phyloP scores from a whole-genome alignment of 2,888 invertebrate genomes.

The Orthonevra nobilis region DNA sequence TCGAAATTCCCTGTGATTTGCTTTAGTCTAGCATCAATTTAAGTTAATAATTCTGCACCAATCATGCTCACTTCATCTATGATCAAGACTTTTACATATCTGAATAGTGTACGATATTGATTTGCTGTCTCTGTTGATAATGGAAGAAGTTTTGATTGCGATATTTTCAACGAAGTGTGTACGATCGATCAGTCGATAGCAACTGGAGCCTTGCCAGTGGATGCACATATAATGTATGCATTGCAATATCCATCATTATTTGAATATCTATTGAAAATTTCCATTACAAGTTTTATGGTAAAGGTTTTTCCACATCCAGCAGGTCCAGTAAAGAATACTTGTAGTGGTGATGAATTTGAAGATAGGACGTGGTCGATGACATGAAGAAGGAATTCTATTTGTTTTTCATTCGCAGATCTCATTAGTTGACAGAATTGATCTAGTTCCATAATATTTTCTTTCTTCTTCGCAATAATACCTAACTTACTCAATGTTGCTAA shows the following conservation, averaged over 20 bases:
- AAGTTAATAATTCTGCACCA: slow-evolving; percentile 72
- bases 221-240: slow-evolving; percentile 77
- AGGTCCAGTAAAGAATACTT: slow-evolving; percentile 74
- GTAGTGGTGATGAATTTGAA: slow-evolving; percentile 48
- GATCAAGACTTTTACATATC: slow-evolving; percentile 72
- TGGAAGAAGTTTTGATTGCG: no score
- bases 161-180: slow-evolving; percentile 74
- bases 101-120: no score
- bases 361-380: slow-evolving; percentile 60
- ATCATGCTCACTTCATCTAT: slow-evolving; percentile 77
- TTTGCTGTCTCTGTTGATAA: no score
- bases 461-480: slow-evolving; percentile 72
- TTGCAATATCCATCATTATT: slow-evolving; percentile 76
- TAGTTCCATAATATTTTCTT: slow-evolving; percentile 71
- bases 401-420: slow-evolving; percentile 69
- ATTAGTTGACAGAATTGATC: slow-evolving; percentile 69
- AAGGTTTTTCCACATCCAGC: slow-evolving; percentile 76
- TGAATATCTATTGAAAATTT: slow-evolving; percentile 78
- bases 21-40: slow-evolving; percentile 74
- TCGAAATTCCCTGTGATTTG: slow-evolving; percentile 75
- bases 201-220: slow-evolving; percentile 77
- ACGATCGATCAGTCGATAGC: slow-evolving; percentile 77
- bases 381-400: slow-evolving; percentile 68
- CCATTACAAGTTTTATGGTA: slow-evolving; percentile 77
- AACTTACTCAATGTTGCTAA: slow-evolving; percentile 71